phyloP scores from a whole-genome alignment of 2,113 vertebrate genomes.

The Eurystomus gularis region DNA sequence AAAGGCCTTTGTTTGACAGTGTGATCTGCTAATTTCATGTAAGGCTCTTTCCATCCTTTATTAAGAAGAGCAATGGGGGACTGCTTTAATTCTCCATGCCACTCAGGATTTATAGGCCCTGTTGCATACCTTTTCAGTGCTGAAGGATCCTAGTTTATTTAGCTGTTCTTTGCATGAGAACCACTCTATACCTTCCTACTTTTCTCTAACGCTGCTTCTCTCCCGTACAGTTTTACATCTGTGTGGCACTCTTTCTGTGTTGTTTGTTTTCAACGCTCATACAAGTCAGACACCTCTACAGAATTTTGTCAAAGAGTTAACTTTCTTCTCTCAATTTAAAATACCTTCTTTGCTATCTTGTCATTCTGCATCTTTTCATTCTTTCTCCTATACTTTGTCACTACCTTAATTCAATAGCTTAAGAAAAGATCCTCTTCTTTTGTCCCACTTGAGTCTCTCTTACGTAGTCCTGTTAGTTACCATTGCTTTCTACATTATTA shows the following conservation, averaged over 20 bases:
- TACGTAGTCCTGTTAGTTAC: background rate
- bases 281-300: background rate
- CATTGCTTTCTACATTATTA: background rate
- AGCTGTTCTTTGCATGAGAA: background rate
- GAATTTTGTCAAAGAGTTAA: background rate
- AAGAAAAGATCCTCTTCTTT: background rate
- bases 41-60: background rate
- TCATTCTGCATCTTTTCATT: background rate
- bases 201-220: background rate
- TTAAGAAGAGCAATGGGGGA: background rate
- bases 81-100: background rate
- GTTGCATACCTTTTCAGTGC: background rate
- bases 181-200: background rate
- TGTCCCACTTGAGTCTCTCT: background rate
- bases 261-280: background rate
- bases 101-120: background rate
- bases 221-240: background rate
- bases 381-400: background rate
- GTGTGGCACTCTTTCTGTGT: background rate
- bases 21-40: background rate
- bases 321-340: background rate
- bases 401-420: background rate
- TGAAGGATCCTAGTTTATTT: background rate
- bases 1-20: background rate
- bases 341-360: background rate